Percentiles rank a stretch among this genome's conserved stretches.
These are phyloP conservation scores for Acrocera orbiculus DNA, from an alignment of 2,888 invertebrate genomes.

Conservation along the genomic window DNA sequence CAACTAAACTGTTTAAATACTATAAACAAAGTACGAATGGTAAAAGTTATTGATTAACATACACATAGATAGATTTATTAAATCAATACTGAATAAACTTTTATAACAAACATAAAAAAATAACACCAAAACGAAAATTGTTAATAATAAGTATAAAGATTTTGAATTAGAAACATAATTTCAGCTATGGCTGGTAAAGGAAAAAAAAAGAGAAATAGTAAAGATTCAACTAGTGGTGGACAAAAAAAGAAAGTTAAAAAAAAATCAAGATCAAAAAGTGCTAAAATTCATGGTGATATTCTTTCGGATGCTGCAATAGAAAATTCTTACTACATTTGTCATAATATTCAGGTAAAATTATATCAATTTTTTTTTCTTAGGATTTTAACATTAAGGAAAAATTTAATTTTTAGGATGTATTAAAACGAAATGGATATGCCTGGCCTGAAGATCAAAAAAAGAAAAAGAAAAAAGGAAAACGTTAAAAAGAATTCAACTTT, in stretches of 20 bases:
- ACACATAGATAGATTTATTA: too few relatives aligned
- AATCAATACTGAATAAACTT: too few relatives aligned
- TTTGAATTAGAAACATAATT: too few relatives aligned
- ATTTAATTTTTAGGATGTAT: conserved; percentile 46
- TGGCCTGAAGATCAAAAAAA: conserved; percentile 78
- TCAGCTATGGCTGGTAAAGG: conserved; percentile 29
- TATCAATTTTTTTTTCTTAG: too few relatives aligned
- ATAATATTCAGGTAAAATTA: conserved; percentile 79
- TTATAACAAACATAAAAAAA: too few relatives aligned
- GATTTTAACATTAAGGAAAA: too few relatives aligned
- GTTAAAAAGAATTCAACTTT: too few relatives aligned
- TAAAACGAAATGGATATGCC: conserved; percentile 71
- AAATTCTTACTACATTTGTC: conserved; percentile 85
- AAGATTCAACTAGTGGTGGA: conserved; percentile 28
- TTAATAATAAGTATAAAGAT: too few relatives aligned
- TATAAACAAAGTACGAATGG: too few relatives aligned
- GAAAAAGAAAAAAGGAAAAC: conserved; percentile 67
- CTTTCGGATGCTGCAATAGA: conserved; percentile 83
- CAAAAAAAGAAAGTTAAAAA: conserved; percentile 34
- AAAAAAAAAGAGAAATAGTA: conserved; percentile 39
- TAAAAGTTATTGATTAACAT: too few relatives aligned
- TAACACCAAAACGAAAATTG: too few relatives aligned
- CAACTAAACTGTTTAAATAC: too few relatives aligned
- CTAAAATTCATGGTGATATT: conserved; percentile 63
- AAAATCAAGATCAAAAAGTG: conserved; percentile 34